Evolutionary conservation across 2,113 vertebrate genomes (phyloP).

Genomic region (Nymphicus hollandicus): DNA sequence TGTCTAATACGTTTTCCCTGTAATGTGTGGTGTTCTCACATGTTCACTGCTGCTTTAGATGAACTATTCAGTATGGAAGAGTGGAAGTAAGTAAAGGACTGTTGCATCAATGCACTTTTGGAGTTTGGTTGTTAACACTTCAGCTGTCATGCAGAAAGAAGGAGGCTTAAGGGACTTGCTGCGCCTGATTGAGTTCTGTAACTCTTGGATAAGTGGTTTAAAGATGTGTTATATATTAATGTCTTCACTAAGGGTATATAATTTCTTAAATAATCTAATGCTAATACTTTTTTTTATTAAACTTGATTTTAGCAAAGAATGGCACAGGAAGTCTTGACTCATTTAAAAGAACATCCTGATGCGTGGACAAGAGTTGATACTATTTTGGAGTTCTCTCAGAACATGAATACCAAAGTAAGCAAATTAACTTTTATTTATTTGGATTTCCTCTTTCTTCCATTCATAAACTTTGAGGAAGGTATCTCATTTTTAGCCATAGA

Average conservation of each 20-base stretch:
- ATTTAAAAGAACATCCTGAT: conserved; percentile 97
- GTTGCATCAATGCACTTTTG: background rate
- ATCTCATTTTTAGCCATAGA: conserved; percentile 72
- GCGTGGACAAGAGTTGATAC: conserved; percentile 98
- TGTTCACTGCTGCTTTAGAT: background rate
- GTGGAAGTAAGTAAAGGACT: background rate
- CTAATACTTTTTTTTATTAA: background rate
- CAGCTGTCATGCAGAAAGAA: background rate
- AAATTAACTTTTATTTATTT: conserved; percentile 61
- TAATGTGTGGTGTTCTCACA: background rate
- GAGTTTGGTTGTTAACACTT: background rate
- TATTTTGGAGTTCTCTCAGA: conserved; percentile 98
- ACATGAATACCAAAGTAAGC: conserved; percentile 99
- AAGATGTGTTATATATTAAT: background rate
- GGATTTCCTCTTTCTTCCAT: conserved; percentile 73
- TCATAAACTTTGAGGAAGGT: conserved; percentile 89
- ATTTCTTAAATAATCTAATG: background rate
- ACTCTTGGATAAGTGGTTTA: background rate
- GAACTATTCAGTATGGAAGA: background rate
- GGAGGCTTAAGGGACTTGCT: background rate
- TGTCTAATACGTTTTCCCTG: background rate
- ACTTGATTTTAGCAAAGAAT: conserved; percentile 87
- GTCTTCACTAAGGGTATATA: background rate
- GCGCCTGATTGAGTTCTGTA: background rate
- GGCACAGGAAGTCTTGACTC: conserved; percentile 97